Conservation (phyloP, 2,113 vertebrate species). For the Raphicerus campestris region DNA sequence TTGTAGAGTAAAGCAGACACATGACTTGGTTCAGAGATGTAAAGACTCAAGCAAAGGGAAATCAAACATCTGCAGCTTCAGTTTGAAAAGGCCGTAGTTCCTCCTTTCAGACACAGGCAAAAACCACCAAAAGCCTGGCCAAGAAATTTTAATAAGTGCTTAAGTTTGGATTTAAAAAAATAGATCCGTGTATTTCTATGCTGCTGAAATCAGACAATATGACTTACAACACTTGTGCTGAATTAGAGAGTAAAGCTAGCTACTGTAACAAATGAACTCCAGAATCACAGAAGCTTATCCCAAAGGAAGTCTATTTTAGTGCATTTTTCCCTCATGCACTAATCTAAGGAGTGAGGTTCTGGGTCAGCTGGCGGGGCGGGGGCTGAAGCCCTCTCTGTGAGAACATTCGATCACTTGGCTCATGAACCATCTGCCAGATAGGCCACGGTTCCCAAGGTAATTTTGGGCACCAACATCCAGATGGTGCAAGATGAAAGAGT, state of each 20-base stretch:
- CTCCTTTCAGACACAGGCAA: constrained; percentile 1
- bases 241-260: not conserved
- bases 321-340: not conserved
- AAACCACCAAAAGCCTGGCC: constrained; percentile 24
- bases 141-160: constrained; percentile 36
- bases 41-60: constrained; percentile 39
- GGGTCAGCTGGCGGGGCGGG: not conserved
- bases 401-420: not conserved
- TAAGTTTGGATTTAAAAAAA: not conserved
- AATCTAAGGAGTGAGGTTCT: not conserved
- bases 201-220: not conserved
- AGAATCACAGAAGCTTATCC: not conserved
- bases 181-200: not conserved
- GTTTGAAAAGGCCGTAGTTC: constrained; percentile 52
- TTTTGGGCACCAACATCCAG: not conserved
- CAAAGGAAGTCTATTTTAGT: not conserved
- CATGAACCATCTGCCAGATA: not conserved
- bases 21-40: constrained; percentile 43
- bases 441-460: constrained; percentile 2
- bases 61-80: constrained; percentile 46
- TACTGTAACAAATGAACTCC: not conserved
- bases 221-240: not conserved
- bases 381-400: not conserved
- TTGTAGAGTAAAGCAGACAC: not conserved
- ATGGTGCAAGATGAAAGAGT: not conserved